Base-by-base conservation (phyloP, 1,140 invertebrate genomes). In the Acromyrmex heyeri region DNA sequence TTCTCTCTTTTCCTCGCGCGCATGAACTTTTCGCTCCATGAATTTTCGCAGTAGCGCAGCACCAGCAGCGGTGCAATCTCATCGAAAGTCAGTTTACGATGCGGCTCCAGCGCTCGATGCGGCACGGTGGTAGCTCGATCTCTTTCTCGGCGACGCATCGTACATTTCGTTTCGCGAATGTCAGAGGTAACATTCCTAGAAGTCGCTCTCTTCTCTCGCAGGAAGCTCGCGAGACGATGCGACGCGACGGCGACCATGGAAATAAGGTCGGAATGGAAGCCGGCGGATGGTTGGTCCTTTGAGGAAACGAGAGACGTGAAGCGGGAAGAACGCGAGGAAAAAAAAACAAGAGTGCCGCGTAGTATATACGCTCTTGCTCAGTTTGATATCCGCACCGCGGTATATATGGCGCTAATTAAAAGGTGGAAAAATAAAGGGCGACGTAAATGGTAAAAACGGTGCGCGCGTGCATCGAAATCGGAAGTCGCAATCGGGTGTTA, bases 221-320 rank as follows among this genome's bases (percentile, higher is more conserved):
- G 69, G n/a, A 62, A 83, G 14, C 24, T 34, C 55, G 69, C 69
- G 79, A 83, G 55, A 73, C 67, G 79, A 82, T 61, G 79, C 79
- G 79, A 83, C 79, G 38, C 69, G 69, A 73, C 79, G 79, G 79
- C 69, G 79, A 83, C 69, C 79, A 83, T 83, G 79, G 79, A 83
- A 83, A 83, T 83, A 83, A 83, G 69, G 79, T 75, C 79, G 79
- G 55, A 61, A 55, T 83, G 69, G 55, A 82, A 82, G 55, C 24
- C 79, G 38, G 38, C 16, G 79, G 69, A 72, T 61, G 67, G 79
- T 75, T 48, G 69, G 55, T 73, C 70, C 69, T 73, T 73, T 75
- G 79, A 83, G 79, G 67, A 82, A 82, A 67, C 24, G 67, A 21
- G 53, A 57, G 67, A 57, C 70, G 67, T 50, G 79, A 79, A 61